Evolutionary conservation across 2,888 invertebrate species (phyloP).

Genomic region (Mythimna albipuncta): DNA sequence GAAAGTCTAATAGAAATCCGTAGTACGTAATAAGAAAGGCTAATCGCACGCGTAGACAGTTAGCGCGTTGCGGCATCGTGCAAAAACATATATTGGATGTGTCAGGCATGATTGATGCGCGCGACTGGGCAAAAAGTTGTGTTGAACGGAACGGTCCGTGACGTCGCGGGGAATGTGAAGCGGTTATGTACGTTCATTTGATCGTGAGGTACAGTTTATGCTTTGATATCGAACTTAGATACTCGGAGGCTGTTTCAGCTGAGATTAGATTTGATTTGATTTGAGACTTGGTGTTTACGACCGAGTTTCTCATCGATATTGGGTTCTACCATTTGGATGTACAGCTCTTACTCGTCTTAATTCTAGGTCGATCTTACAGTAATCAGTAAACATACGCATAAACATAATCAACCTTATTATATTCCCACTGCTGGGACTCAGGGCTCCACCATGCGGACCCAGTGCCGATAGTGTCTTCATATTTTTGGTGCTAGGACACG

Average conservation of each 20-base stretch:
- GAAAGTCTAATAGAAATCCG: constrained; percentile 90
- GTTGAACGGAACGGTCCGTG: constrained; percentile 82
- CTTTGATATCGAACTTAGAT: constrained; percentile 52
- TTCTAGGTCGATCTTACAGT: background rate
- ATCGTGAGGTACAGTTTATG: constrained; percentile 58
- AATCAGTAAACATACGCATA: no score
- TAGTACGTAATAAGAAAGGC: constrained; percentile 86
- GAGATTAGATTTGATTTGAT: constrained; percentile 17
- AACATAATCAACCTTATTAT: no score
- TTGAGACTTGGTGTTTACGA: background rate
- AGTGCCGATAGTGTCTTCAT: no score
- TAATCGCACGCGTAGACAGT: constrained; percentile 84
- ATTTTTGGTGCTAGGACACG: no score
- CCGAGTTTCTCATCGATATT: background rate
- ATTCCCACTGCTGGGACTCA: no score
- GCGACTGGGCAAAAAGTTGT: constrained; percentile 80
- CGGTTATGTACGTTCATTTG: constrained; percentile 58
- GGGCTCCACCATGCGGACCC: no score
- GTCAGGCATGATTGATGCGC: constrained; percentile 89
- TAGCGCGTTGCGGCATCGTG: constrained; percentile 76
- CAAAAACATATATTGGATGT: constrained; percentile 90
- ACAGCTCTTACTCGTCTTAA: background rate
- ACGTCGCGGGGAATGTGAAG: constrained; percentile 81
- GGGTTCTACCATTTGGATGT: background rate
- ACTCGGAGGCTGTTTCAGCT: constrained; percentile 13